A percentile compares a stretch with the other conserved stretches of the same genome.
These are phyloP conservation scores for Nixonia krombeini DNA, from an alignment of 1,140 invertebrate genomes.

Conservation along the genomic window DNA sequence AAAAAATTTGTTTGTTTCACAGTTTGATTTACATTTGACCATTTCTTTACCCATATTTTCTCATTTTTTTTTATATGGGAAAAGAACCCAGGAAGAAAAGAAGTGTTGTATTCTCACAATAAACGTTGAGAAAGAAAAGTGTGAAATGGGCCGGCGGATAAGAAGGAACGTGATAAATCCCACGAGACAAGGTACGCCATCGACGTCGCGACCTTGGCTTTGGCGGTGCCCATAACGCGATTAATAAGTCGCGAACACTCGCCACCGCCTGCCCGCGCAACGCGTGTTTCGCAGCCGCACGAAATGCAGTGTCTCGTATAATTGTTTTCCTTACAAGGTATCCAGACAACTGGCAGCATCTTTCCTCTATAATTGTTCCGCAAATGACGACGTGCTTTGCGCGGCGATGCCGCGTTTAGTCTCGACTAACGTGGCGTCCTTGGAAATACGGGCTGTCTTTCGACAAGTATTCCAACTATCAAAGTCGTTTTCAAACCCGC, in stretches of 20 bases:
- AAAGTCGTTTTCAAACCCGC: too few relatives aligned
- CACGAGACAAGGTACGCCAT: background rate
- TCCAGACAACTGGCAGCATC: conserved; percentile 1
- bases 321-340: conserved; percentile 45
- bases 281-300: background rate
- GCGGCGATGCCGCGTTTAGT: background rate
- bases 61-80: too few relatives aligned
- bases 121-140: too few relatives aligned
- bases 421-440: too few relatives aligned
- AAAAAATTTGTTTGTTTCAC: too few relatives aligned
- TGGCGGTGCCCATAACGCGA: conserved; percentile 48
- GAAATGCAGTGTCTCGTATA: conserved; percentile 17
- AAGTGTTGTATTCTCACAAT: too few relatives aligned
- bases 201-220: conserved; percentile 45
- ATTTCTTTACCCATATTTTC: too few relatives aligned
- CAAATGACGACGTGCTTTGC: conserved; percentile 11
- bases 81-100: too few relatives aligned
- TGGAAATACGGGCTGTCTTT: too few relatives aligned
- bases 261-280: conserved; percentile 4
- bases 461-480: too few relatives aligned
- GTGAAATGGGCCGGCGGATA: background rate
- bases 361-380: conserved; percentile 13
- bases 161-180: too few relatives aligned
- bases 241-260: conserved; percentile 38
- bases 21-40: too few relatives aligned